These are phyloP conservation scores for Eumeta japonica DNA, from an alignment of 1,140 invertebrate species.

Conservation along the genomic window DNA sequence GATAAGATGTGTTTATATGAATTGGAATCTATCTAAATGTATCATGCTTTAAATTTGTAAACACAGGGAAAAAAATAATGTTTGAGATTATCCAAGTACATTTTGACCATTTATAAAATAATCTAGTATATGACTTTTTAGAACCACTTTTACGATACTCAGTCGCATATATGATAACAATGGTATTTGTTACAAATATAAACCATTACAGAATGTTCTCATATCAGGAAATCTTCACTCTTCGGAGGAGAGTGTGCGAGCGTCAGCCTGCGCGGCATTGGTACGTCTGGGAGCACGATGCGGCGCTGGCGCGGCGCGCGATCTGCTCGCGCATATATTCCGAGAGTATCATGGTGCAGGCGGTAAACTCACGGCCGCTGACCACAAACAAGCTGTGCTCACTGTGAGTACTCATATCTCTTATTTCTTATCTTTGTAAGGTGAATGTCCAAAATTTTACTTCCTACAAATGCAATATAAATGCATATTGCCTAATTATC, in stretches of 20 bases:
- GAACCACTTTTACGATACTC: too few relatives aligned
- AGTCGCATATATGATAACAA: too few relatives aligned
- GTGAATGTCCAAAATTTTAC: neutral
- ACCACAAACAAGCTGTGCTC: conserved; percentile 86
- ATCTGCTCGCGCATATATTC: conserved; percentile 74
- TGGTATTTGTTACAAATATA: conserved; percentile 5
- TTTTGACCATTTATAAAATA: too few relatives aligned
- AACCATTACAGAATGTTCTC: conserved; percentile 7
- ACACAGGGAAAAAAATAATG: too few relatives aligned
- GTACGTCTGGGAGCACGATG: conserved; percentile 61
- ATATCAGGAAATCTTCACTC: conserved; percentile 72
- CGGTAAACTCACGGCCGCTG: conserved; percentile 86
- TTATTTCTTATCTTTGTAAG: neutral
- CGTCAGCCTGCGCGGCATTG: conserved; percentile 69
- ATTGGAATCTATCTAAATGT: too few relatives aligned
- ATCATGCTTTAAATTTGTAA: too few relatives aligned
- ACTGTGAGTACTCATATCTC: conserved; percentile 56
- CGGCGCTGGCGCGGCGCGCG: conserved; percentile 70
- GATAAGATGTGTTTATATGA: too few relatives aligned
- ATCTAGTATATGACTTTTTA: too few relatives aligned
- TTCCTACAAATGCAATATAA: too few relatives aligned
- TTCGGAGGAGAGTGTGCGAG: conserved; percentile 76
- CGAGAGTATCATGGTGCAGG: conserved; percentile 85
- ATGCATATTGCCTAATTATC: too few relatives aligned
- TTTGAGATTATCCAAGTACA: too few relatives aligned